Evolutionary conservation across 1,140 invertebrate genomes (phyloP).

Genomic region (Micrasema longulum): DNA sequence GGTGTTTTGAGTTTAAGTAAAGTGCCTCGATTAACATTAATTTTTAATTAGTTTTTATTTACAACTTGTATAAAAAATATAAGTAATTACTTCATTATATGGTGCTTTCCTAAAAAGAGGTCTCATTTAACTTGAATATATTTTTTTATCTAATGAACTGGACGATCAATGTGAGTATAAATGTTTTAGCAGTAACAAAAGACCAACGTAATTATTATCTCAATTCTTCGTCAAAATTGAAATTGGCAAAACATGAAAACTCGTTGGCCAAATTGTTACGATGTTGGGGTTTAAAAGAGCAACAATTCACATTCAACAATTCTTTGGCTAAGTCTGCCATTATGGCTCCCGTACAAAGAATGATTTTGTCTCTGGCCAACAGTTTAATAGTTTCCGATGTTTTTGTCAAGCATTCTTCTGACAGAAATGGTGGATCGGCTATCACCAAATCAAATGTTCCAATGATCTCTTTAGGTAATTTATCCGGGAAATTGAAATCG

Average conservation of each 20-base stretch:
- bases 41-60: too few species aligned
- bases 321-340: constrained; percentile 79
- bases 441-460: constrained; percentile 86
- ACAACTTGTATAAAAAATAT: too few species aligned
- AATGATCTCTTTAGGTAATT: constrained; percentile 73
- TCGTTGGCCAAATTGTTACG: constrained; percentile 92
- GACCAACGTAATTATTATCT: constrained; percentile 15
- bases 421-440: constrained; percentile 94
- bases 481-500: constrained; percentile 87
- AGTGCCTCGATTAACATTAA: too few species aligned
- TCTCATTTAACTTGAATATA: too few species aligned
- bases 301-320: constrained; percentile 74
- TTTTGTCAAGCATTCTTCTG: constrained; percentile 92
- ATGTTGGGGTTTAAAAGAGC: constrained; percentile 83
- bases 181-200: too few species aligned
- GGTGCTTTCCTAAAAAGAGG: too few species aligned
- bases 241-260: constrained; percentile 92
- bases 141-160: too few species aligned
- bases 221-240: constrained; percentile 70
- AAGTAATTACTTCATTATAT: too few species aligned
- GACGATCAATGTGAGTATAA: too few species aligned
- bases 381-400: constrained; percentile 82
- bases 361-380: constrained; percentile 82
- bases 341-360: constrained; percentile 89
- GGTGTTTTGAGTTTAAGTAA: too few species aligned